Conservation (phyloP, 2,113 vertebrate species). For the Mus spicilegus region DNA sequence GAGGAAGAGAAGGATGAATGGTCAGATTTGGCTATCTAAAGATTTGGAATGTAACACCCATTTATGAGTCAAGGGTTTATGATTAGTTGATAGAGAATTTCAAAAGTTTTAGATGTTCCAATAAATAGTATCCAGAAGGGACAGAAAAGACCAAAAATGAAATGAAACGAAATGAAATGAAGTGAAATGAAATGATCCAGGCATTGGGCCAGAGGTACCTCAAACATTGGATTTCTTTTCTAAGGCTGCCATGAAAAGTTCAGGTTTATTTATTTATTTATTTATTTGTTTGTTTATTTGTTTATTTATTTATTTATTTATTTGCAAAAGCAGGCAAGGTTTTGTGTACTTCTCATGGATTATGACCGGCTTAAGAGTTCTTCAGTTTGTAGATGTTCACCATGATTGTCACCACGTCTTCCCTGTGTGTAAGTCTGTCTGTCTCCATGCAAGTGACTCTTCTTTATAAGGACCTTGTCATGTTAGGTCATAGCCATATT, state of each 20-base stretch:
- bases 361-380: background rate
- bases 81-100: background rate
- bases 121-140: background rate
- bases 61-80: background rate
- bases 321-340: background rate
- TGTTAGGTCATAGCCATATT: background rate
- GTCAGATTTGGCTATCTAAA: background rate
- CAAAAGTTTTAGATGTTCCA: background rate
- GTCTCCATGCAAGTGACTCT: background rate
- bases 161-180: background rate
- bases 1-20: background rate
- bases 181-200: background rate
- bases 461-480: background rate
- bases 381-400: background rate
- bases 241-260: background rate
- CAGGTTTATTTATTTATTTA: too few species aligned
- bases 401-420: background rate
- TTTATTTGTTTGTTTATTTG: too few species aligned
- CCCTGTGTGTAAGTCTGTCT: background rate
- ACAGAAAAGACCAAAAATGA: background rate
- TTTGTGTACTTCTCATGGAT: background rate
- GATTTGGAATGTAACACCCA: background rate
- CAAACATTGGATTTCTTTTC: background rate
- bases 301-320: too few species aligned
- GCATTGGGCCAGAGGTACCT: background rate